Conservation (phyloP, 1,140 invertebrate species). For the Aphis craccivora region DNA sequence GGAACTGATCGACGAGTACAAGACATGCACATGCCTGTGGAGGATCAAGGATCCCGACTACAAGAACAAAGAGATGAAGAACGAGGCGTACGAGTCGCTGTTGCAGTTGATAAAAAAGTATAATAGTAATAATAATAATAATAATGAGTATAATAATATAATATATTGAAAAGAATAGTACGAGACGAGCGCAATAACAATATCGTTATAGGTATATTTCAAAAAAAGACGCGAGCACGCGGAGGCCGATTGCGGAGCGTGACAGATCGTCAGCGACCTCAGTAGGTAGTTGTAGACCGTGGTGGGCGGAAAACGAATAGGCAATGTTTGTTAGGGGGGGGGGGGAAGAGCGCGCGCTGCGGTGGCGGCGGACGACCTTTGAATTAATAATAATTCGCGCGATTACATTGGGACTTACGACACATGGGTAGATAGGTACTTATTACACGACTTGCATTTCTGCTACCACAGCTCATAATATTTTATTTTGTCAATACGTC, state of each 20-base stretch:
- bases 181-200: background rate
- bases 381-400: background rate
- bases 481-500: background rate
- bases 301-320: no score
- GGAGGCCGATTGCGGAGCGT: background rate
- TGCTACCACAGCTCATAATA: background rate
- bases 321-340: background rate
- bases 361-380: background rate
- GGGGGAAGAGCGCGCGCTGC: background rate
- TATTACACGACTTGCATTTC: background rate
- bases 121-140: background rate
- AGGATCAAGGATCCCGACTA: conserved; percentile 53
- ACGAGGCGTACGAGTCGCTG: conserved; percentile 53
- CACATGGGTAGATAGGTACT: background rate
- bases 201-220: background rate
- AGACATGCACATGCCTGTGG: conserved; percentile 46
- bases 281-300: background rate
- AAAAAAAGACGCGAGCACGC: background rate
- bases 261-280: background rate
- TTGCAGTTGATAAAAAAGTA: conserved; percentile 45
- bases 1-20: conserved; percentile 48
- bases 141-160: background rate
- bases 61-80: conserved; percentile 52
- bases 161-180: no score
- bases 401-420: background rate